Evolutionary conservation across 1,140 invertebrate genomes (phyloP).

Genomic region (Lepidurus apus): DNA sequence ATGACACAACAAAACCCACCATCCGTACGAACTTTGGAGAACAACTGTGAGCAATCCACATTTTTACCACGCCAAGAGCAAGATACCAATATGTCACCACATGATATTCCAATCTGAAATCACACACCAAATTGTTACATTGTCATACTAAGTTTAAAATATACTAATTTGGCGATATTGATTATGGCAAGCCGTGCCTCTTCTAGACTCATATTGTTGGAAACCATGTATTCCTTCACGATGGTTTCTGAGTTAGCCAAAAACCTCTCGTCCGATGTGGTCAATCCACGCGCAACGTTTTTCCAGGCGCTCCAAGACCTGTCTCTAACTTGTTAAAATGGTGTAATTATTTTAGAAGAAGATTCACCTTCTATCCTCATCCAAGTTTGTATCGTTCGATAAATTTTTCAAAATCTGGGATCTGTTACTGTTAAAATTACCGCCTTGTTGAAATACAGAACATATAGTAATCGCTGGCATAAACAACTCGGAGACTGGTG

Average conservation of each 20-base stretch:
- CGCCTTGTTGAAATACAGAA: slow-evolving; percentile 7
- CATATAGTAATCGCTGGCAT: slow-evolving; percentile 27
- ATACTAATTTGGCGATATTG: background rate
- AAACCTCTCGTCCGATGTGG: background rate
- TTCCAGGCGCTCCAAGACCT: background rate
- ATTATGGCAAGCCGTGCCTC: background rate
- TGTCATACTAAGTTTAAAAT: background rate
- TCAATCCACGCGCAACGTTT: background rate
- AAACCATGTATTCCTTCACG: background rate
- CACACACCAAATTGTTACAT: background rate
- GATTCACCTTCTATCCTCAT: background rate
- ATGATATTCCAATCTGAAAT: slow-evolving; percentile 19
- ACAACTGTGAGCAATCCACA: slow-evolving; percentile 54
- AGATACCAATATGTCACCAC: slow-evolving; percentile 36
- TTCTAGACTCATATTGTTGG: background rate
- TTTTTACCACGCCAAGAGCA: slow-evolving; percentile 60
- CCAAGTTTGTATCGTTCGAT: background rate
- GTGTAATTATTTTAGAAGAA: background rate
- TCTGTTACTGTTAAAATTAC: background rate
- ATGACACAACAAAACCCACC: slow-evolving; percentile 44
- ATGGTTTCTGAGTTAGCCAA: background rate
- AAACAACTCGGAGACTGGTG: background rate
- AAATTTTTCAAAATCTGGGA: background rate
- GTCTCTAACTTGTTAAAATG: background rate
- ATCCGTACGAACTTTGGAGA: slow-evolving; percentile 51